Evolutionary conservation across 2,113 vertebrate species (phyloP), one percentile per base, ranked within the genome.

Genomic region (Zeus faber): DNA sequence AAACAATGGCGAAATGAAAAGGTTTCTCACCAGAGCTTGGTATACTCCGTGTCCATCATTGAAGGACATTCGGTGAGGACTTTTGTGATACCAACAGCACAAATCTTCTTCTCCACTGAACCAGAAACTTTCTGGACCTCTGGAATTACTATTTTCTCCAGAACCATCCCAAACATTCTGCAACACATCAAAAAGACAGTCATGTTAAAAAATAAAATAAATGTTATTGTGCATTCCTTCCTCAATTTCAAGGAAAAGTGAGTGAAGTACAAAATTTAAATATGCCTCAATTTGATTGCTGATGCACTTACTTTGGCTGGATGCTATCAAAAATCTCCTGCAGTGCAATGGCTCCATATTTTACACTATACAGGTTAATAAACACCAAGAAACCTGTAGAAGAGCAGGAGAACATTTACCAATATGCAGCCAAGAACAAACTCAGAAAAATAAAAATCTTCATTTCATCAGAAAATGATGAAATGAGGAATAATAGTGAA

Each of bases 151-250:
- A 99, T 96, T 76, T 99, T 99, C 76, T 99, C 96, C 87, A 99
- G 81, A 65, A 99, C 96, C 97, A 99, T 99, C 48, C 96, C 96
- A 80, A 99, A 99, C 96, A 99, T 98, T 76, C 97, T 99, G 69
- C 55, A 54, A 39, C 25, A 63, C 52, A 51, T 13, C 37, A 16
- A 3, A 1, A 33, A 59, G 18, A 6, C 2, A 18, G 43, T 52
- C 26, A 25, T 21, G 3, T n/a, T 14, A 17, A 40, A 40, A 40
- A 40, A 16, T 14, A 40, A 40, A 4, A 5, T 4, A 40, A 17
- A 39, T 1, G 1, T 39, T 39, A n/a, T n/a, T n/a, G n/a, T n/a
- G n/a, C n/a, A n/a, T n/a, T n/a, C n/a, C n/a, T n/a, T n/a, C n/a
- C n/a, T n/a, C n/a, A n/a, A n/a, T n/a, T n/a, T n/a, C n/a, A n/a